Conservation (phyloP, 2,888 invertebrate species). For the Synergus gifuensis region DNA sequence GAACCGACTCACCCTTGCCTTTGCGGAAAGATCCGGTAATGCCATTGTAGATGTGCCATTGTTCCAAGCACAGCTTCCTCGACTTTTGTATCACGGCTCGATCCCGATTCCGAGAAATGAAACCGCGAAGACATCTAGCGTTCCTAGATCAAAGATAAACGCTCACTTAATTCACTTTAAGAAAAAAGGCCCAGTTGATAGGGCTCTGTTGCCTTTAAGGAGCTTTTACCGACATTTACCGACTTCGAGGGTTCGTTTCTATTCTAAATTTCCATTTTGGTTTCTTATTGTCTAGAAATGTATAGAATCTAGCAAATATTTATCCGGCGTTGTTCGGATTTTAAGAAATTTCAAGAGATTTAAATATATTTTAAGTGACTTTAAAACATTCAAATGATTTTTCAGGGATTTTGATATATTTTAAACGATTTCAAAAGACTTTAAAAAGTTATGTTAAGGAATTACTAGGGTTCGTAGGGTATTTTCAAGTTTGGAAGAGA, state of each 20-base stretch:
- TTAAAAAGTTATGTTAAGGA: background rate
- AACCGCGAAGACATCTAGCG: background rate
- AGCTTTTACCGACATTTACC: background rate
- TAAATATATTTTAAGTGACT: no score
- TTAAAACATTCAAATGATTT: no score
- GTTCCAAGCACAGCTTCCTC: conserved; percentile 28
- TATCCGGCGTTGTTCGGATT: no score
- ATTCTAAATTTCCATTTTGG: no score
- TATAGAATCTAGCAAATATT: no score
- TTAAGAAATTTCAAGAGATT: no score
- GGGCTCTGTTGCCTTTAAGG: background rate
- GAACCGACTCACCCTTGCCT: conserved; percentile 30
- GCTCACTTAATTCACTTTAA: background rate
- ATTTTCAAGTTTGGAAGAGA: background rate
- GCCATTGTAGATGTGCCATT: conserved; percentile 29
- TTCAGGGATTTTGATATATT: no score
- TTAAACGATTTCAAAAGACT: background rate
- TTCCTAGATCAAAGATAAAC: background rate
- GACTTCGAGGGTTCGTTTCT: background rate
- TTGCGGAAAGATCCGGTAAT: conserved; percentile 34
- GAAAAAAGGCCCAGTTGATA: background rate
- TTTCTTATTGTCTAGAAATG: no score
- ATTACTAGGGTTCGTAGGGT: no score
- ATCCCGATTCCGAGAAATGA: conserved; percentile 22
- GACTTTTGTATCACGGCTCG: conserved; percentile 28